These are phyloP conservation scores for Hassar affinis DNA, from an alignment of 2,113 vertebrate genomes.

Conservation along the genomic window DNA sequence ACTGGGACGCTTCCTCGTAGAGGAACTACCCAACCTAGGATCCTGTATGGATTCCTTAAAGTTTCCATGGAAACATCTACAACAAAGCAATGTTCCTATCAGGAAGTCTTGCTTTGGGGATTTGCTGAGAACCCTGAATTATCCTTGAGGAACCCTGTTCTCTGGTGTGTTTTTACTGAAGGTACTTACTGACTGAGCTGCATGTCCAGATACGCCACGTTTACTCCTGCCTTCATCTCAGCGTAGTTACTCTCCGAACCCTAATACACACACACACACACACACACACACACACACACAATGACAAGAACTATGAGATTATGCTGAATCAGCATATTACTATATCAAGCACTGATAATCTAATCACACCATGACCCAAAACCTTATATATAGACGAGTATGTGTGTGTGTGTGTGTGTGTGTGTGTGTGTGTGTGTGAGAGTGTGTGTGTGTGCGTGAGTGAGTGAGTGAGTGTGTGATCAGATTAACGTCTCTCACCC, in stretches of 20 bases:
- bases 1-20: not conserved
- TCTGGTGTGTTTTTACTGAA: not conserved
- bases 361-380: not conserved
- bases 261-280: slow-evolving; percentile 60
- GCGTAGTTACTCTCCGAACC: slow-evolving; percentile 94
- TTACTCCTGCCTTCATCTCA: slow-evolving; percentile 86
- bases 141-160: not conserved
- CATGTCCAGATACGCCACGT: slow-evolving; percentile 85
- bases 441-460: no score
- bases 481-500: slow-evolving; percentile 74
- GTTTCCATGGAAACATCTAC: not conserved
- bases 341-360: not conserved
- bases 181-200: slow-evolving; percentile 86
- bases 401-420: no score
- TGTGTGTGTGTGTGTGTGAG: no score
- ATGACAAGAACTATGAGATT: no score
- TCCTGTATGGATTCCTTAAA: not conserved
- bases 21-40: no score
- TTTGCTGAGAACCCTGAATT: not conserved
- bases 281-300: slow-evolving; percentile 29
- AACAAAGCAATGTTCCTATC: no score
- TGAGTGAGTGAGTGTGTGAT: no score
- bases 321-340: not conserved
- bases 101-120: not conserved
- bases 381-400: no score